phyloP scores from a whole-genome alignment of 2,888 invertebrate genomes.

The Eupeodes latifasciatus region DNA sequence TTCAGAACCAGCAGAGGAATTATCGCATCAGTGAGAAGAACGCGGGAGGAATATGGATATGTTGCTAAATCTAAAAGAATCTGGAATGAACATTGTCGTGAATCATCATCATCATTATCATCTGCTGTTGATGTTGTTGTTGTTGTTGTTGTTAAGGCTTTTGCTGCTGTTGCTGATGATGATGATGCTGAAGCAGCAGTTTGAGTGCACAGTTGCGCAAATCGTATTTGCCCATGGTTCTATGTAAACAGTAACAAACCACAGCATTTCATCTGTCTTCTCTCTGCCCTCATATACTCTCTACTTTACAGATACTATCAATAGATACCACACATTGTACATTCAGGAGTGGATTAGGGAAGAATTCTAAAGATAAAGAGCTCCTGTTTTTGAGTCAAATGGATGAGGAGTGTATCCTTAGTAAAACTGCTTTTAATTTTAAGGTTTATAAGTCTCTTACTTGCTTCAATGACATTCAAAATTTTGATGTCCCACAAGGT shows the following conservation, averaged over 20 bases:
- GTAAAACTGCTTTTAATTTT: too few species aligned
- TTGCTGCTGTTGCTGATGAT: not conserved
- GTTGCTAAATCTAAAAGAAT: conserved; percentile 11
- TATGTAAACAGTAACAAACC: conserved; percentile 70
- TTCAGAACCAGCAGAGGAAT: too few species aligned
- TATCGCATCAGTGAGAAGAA: not conserved
- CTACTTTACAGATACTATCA: conserved; percentile 47
- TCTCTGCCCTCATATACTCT: conserved; percentile 43
- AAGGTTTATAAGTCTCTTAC: too few species aligned
- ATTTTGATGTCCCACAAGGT: too few species aligned
- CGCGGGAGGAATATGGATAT: not conserved
- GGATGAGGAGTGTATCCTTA: too few species aligned
- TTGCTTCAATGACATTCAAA: too few species aligned
- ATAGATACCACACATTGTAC: conserved; percentile 6
- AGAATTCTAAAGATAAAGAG: not conserved
- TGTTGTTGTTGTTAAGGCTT: not conserved
- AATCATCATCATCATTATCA: conserved; percentile 74
- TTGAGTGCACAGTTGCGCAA: conserved; percentile 69
- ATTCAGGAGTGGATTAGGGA: not conserved
- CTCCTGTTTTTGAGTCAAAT: not conserved
- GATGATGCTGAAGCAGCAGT: conserved; percentile 25
- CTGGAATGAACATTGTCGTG: conserved; percentile 63
- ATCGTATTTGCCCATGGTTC: conserved; percentile 73
- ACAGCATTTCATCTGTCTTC: conserved; percentile 46
- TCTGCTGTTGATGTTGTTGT: conserved; percentile 23